Evolutionary conservation across 2,888 invertebrate genomes (phyloP), one percentile per base, ranked within the genome.

Genomic region (Agonopterix subpropinquella): DNA sequence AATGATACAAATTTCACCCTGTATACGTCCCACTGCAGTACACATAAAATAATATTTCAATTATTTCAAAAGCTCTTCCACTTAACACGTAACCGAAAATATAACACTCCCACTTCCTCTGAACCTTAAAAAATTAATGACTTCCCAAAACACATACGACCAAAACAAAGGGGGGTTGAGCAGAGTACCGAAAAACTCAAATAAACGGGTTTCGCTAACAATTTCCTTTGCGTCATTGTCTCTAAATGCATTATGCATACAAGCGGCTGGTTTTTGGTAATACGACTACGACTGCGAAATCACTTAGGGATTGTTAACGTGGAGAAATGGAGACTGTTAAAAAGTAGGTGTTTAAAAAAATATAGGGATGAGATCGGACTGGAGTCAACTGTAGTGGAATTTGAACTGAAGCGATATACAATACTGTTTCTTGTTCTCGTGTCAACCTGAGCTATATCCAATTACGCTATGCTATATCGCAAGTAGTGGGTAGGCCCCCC

Each of bases 221-320:
- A 78, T 78, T 84, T 85, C 84, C 82, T 76, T 63, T 69, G 54
- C 70, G 67, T 77, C 74, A 76, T 77, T 79, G 73, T 76, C 64
- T 68, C 56, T 57, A 57, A 65, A 61, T 56, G 55, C 52, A 59
- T 50, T 55, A 53, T 53, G 58, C 57, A 58, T 51, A 50, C 50
- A 49, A 47, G 47, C 42, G 39, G 39, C 39, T 39, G 39, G 9
- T 39, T 39, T n/a, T 9, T 39, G n/a, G 9, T 39, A 39, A 39
- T n/a, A 9, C 39, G 10, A 39, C 5, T 28, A 28, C 5, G 28
- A 28, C 7, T 28, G 28, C 7, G 28, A 28, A 28, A 28, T 28
- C 28, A 28, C 28, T 28, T 28, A 28, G 28, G 28, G 28, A 28
- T 28, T 28, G 28, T 28, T 28, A 28, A 28, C 28, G 28, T 28